Percentiles rank a stretch among this genome's conserved stretches.
Evolutionary conservation across 2,113 vertebrate species (phyloP).

Genomic region (Oxygymnocypris stewartii): DNA sequence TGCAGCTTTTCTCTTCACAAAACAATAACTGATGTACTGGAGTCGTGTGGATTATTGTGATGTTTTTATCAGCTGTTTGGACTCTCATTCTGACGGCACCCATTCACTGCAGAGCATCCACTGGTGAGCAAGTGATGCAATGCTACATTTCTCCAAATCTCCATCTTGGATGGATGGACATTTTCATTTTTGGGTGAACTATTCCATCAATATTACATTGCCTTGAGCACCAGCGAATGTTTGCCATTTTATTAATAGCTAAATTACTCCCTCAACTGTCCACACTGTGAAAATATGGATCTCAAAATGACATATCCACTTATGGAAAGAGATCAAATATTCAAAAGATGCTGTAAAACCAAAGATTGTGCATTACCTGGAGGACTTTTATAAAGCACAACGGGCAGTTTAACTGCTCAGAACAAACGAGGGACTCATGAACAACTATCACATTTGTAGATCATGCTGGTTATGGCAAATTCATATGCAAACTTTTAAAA

Average conservation of each 20-base stretch:
- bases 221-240: neutral
- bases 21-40: no score
- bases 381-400: neutral
- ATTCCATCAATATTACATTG: neutral
- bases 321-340: neutral
- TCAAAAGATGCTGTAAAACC: neutral
- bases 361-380: no score
- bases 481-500: neutral
- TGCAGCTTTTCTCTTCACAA: neutral
- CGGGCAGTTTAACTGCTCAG: neutral
- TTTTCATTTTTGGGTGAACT: neutral
- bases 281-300: neutral
- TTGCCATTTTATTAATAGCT: neutral
- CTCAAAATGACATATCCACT: neutral
- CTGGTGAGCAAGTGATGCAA: no score
- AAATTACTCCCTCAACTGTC: neutral
- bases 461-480: neutral
- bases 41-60: no score
- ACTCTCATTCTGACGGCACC: no score
- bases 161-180: neutral
- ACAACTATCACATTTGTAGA: no score
- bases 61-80: no score
- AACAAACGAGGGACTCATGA: neutral
- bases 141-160: neutral
- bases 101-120: no score